These are phyloP conservation scores for Aphidius gifuensis DNA, from an alignment of 1,140 invertebrate species.

Conservation along the genomic window DNA sequence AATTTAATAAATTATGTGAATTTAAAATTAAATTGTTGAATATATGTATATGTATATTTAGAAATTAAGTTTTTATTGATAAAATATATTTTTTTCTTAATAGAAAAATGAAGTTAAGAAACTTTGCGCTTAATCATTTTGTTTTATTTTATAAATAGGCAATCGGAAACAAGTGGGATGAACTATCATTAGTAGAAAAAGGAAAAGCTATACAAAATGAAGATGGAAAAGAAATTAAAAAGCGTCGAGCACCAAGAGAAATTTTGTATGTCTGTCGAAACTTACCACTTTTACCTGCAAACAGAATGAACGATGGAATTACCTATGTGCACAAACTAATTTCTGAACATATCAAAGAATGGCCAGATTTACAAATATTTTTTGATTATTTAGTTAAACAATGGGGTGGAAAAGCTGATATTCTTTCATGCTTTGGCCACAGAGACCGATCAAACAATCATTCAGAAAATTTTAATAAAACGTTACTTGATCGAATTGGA, in stretches of 20 bases:
- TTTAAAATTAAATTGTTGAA: no score
- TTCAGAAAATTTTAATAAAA: neutral
- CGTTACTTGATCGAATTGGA: neutral
- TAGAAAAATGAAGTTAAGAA: no score
- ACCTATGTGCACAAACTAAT: neutral
- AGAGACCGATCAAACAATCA: neutral
- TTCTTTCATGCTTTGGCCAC: neutral
- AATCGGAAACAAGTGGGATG: neutral
- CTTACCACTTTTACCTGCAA: neutral
- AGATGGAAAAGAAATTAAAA: neutral
- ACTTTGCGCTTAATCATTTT: no score
- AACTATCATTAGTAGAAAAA: no score
- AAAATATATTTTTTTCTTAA: neutral
- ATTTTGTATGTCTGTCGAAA: neutral
- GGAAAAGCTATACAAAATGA: no score
- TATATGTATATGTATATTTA: neutral
- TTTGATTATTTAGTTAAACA: neutral
- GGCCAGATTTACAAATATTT: neutral
- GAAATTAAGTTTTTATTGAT: slow-evolving; percentile 25
- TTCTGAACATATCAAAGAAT: neutral
- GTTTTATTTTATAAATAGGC: no score
- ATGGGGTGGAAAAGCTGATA: neutral
- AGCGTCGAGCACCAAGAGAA: neutral
- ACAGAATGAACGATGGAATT: neutral
- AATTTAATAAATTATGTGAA: no score